These are phyloP conservation scores for Nephrotoma guestfalica DNA, from an alignment of 2,888 invertebrate species.

Conservation along the genomic window DNA sequence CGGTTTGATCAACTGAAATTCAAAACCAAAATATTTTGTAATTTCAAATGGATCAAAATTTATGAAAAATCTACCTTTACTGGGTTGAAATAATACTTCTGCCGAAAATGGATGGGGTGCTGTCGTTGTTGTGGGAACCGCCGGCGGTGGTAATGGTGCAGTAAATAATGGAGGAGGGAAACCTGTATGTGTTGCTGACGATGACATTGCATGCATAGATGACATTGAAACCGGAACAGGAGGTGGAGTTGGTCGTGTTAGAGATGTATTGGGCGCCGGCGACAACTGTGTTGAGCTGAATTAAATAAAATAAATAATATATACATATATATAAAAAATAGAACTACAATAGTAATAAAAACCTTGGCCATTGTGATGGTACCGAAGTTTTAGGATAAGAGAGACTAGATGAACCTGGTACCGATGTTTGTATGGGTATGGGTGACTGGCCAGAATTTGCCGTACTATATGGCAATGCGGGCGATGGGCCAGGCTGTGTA, in stretches of 20 bases:
- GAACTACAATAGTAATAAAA: constrained; percentile 8
- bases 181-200: constrained; percentile 30
- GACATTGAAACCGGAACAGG: constrained; percentile 19
- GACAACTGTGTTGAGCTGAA: constrained; percentile 31
- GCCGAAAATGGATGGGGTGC: constrained; percentile 78
- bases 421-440: constrained; percentile 18
- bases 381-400: constrained; percentile 23
- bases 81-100: constrained; percentile 74
- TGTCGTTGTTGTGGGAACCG: constrained; percentile 29
- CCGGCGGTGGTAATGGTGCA: constrained; percentile 41
- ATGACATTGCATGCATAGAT: constrained; percentile 32
- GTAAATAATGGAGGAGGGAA: constrained; percentile 55
- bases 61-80: constrained; percentile 37
- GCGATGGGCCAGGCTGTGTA: constrained; percentile 22
- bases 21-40: neutral
- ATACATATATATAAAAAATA: neutral
- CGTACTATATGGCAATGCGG: constrained; percentile 24
- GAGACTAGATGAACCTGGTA: constrained; percentile 20
- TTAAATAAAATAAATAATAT: constrained; percentile 13
- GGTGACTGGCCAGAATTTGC: constrained; percentile 30
- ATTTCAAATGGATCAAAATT: neutral
- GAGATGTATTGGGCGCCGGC: constrained; percentile 34
- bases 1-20: constrained; percentile 51
- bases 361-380: constrained; percentile 26
- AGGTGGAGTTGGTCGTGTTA: constrained; percentile 40